phyloP scores from a whole-genome alignment of 1,140 invertebrate genomes.

The Diachasma alloeum region DNA sequence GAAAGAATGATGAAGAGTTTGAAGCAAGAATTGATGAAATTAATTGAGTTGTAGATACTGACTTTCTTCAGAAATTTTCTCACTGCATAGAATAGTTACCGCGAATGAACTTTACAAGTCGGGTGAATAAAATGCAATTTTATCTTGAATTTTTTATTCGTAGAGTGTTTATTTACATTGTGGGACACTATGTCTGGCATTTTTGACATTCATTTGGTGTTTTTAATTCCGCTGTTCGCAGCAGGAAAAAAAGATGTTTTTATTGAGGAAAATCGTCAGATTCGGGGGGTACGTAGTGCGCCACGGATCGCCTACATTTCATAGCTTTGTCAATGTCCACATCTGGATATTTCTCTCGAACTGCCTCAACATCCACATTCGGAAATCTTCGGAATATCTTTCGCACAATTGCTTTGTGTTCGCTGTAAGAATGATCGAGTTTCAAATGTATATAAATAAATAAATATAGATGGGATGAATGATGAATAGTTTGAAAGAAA shows the following conservation, averaged over 20 bases:
- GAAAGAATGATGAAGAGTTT: too few species aligned
- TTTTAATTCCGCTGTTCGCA: background rate
- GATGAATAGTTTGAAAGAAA: too few species aligned
- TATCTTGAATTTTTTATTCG: conserved; percentile 24
- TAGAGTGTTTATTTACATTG: too few species aligned
- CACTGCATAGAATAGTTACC: conserved; percentile 26
- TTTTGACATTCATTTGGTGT: background rate
- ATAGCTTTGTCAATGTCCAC: conserved; percentile 77
- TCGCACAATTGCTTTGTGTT: conserved; percentile 72
- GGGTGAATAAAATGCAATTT: conserved; percentile 36
- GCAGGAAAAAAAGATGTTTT: background rate
- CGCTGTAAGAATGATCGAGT: conserved; percentile 61
- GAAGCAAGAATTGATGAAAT: too few species aligned
- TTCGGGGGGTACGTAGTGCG: background rate
- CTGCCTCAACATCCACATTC: conserved; percentile 75
- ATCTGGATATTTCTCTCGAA: conserved; percentile 79
- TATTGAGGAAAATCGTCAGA: background rate
- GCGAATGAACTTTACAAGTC: conserved; percentile 35
- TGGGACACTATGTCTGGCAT: background rate
- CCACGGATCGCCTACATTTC: background rate
- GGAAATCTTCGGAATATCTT: conserved; percentile 77
- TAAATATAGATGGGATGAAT: background rate
- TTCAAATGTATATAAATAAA: background rate
- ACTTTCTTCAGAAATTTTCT: too few species aligned
- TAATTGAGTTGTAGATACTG: too few species aligned